A percentile compares a stretch with the other conserved stretches of the same genome.
phyloP scores from a whole-genome alignment of 2,888 invertebrate species.

The Drosophila dives region DNA sequence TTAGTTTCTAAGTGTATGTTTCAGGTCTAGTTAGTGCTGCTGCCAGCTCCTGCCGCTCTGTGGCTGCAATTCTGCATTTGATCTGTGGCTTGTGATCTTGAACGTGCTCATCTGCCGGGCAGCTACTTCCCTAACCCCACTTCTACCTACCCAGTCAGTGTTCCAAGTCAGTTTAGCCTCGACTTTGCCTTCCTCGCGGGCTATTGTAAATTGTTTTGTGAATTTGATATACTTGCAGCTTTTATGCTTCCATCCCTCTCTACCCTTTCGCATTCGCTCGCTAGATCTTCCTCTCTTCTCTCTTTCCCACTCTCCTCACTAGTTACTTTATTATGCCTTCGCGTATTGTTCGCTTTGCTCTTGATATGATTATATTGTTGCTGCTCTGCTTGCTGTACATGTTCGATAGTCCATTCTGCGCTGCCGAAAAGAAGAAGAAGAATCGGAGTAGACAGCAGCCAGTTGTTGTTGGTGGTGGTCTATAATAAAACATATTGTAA shows the following conservation, averaged over 20 bases:
- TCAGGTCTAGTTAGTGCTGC: slow-evolving; percentile 13
- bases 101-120: slow-evolving; percentile 71
- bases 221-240: slow-evolving; percentile 81
- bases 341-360: slow-evolving; percentile 45
- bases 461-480: slow-evolving; percentile 30
- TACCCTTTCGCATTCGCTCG: slow-evolving; percentile 9
- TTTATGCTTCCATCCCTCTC: slow-evolving; percentile 5
- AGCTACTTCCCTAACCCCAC: slow-evolving; percentile 1
- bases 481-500: slow-evolving; percentile 21
- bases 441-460: slow-evolving; percentile 55
- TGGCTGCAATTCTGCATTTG: slow-evolving; percentile 71
- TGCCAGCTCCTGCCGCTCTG: slow-evolving; percentile 26
- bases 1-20: neutral
- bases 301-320: neutral
- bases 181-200: slow-evolving; percentile 34
- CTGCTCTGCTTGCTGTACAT: slow-evolving; percentile 40
- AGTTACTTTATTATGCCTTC: slow-evolving; percentile 50
- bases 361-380: slow-evolving; percentile 42
- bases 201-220: slow-evolving; percentile 82
- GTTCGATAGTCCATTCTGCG: slow-evolving; percentile 56
- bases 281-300: neutral
- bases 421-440: slow-evolving; percentile 10
- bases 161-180: slow-evolving; percentile 15
- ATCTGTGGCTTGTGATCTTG: slow-evolving; percentile 77
- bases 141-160: neutral